phyloP scores from a whole-genome alignment of 2,888 invertebrate genomes.

The Parapristionchus giblindavisi region DNA sequence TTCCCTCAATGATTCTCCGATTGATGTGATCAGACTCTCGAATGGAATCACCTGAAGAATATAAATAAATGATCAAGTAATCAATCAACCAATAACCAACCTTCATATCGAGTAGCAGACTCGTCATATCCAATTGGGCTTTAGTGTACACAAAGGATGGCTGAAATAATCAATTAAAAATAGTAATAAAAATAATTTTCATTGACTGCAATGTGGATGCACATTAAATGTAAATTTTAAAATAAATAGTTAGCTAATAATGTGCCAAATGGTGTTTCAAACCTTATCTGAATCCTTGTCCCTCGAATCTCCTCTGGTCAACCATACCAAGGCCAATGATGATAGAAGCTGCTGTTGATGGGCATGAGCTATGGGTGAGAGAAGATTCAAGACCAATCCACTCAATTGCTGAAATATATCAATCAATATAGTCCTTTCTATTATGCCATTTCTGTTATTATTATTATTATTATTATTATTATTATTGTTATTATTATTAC shows the following conservation, averaged over 20 bases:
- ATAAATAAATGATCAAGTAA: too few species aligned
- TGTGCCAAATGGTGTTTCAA: too few species aligned
- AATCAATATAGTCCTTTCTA: too few species aligned
- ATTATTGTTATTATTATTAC: too few species aligned
- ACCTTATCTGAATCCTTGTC: constrained; percentile 32
- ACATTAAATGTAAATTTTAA: too few species aligned
- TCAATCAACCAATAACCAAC: constrained; percentile 64
- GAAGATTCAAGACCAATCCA: constrained; percentile 82
- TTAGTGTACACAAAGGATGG: constrained; percentile 65
- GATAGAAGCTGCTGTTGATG: constrained; percentile 84
- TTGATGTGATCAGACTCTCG: constrained; percentile 83
- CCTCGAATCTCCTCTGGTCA: constrained; percentile 71
- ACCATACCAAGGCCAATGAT: constrained; percentile 86
- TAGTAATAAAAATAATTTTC: neutral
- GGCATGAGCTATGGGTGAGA: constrained; percentile 85
- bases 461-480: too few species aligned
- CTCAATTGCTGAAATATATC: constrained; percentile 77
- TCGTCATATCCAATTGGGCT: constrained; percentile 79
- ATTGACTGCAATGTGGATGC: too few species aligned
- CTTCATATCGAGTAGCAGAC: constrained; percentile 82
- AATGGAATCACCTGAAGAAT: constrained; percentile 79
- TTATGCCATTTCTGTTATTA: too few species aligned
- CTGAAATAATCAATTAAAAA: constrained; percentile 34
- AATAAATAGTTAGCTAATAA: too few species aligned
- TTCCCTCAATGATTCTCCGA: constrained; percentile 83